These are phyloP conservation scores for Thalassarche chlororhynchos DNA, from an alignment of 2,113 vertebrate genomes.

Conservation along the genomic window DNA sequence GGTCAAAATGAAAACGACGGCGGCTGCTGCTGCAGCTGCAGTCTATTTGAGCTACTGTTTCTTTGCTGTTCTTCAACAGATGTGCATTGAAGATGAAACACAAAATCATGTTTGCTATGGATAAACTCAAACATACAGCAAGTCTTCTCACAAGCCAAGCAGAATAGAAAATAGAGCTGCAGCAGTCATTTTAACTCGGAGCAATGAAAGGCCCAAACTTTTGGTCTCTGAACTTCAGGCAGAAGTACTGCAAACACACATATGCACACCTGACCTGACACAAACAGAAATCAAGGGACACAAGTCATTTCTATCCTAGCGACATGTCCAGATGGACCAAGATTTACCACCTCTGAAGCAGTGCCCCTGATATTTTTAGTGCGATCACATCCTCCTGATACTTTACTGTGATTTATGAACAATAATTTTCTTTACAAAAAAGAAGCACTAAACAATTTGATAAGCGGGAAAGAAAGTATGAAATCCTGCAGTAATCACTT, in stretches of 20 bases:
- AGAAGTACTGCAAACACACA: neutral
- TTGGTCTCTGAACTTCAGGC: neutral
- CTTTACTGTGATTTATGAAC: neutral
- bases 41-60: conserved; percentile 41
- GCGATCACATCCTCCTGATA: neutral
- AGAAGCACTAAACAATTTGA: neutral
- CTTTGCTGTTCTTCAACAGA: conserved; percentile 47
- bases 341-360: neutral
- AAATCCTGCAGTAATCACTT: conserved; percentile 50
- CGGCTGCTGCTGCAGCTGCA: conserved; percentile 55
- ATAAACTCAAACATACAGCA: neutral
- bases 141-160: conserved; percentile 1
- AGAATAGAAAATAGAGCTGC: neutral
- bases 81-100: conserved; percentile 48
- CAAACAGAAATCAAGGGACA: neutral
- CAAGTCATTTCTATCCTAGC: neutral
- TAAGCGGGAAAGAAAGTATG: neutral
- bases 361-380: neutral
- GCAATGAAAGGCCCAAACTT: neutral
- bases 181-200: neutral
- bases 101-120: conserved; percentile 21
- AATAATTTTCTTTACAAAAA: neutral
- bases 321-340: neutral
- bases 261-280: neutral
- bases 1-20: neutral